These are phyloP conservation scores for Eupithecia pulchellata DNA, from an alignment of 2,888 invertebrate species.

Conservation along the genomic window DNA sequence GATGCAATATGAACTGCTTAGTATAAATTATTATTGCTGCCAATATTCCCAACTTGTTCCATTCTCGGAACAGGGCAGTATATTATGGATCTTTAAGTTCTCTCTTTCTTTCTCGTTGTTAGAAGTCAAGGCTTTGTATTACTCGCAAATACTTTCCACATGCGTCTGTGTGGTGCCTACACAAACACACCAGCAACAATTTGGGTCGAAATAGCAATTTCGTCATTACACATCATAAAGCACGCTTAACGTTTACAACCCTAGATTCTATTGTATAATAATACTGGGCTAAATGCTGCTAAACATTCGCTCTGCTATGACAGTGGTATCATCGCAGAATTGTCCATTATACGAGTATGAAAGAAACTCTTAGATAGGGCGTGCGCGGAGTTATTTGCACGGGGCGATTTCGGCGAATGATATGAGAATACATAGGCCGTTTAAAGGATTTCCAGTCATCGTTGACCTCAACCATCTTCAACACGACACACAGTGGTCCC, in stretches of 20 bases:
- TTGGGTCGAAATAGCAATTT: slow-evolving; percentile 56
- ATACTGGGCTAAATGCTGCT: neutral
- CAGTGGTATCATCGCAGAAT: no score
- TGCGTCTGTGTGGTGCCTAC: neutral
- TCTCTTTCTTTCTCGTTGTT: neutral
- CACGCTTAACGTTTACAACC: slow-evolving; percentile 53
- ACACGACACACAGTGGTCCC: no score
- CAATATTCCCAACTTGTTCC: no score
- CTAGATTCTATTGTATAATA: slow-evolving; percentile 37
- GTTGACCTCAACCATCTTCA: no score
- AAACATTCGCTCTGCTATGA: no score
- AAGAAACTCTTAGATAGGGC: no score
- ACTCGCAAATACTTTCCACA: neutral
- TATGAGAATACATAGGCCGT: no score
- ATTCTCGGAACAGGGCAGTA: neutral
- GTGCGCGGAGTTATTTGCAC: no score
- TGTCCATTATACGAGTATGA: neutral
- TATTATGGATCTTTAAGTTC: neutral
- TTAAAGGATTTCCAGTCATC: no score
- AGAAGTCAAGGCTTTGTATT: neutral
- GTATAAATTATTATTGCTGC: no score
- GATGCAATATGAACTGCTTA: no score
- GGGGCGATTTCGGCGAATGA: no score
- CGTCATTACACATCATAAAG: slow-evolving; percentile 68
- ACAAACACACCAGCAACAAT: slow-evolving; percentile 34